Percentiles rank a stretch among this genome's conserved stretches.
Evolutionary conservation across 1,140 invertebrate species (phyloP).

Genomic region (Drosophila fuyamai): DNA sequence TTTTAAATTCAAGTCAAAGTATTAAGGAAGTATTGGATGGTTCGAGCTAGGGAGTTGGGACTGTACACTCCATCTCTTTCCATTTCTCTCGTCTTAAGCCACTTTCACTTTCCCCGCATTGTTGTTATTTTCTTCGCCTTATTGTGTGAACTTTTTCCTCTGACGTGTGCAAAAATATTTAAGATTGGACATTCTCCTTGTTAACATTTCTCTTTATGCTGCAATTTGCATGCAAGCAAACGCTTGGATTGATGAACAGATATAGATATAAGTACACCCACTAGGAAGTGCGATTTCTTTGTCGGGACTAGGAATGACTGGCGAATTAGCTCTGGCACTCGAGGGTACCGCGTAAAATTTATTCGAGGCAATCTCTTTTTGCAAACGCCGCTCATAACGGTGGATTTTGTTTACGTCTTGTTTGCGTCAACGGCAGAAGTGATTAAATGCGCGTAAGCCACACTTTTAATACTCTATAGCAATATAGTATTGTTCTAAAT

Average conservation of each 20-base stretch:
- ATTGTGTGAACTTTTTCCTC: conserved; percentile 51
- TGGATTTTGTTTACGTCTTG: conserved; percentile 53
- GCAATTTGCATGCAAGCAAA: conserved; percentile 60
- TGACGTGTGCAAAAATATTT: conserved; percentile 58
- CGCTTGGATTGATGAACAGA: conserved; percentile 20
- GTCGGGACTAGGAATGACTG: conserved; percentile 62
- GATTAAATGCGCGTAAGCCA: neutral
- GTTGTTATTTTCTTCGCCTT: conserved; percentile 10
- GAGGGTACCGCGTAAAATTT: conserved; percentile 46
- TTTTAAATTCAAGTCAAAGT: no score
- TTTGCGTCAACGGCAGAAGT: conserved; percentile 35
- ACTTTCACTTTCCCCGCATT: conserved; percentile 45
- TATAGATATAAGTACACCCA: conserved; percentile 21
- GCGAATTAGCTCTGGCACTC: conserved; percentile 31
- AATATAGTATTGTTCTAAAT: neutral
- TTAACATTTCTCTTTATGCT: conserved; percentile 70
- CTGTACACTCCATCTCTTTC: conserved; percentile 23
- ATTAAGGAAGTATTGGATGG: conserved; percentile 9
- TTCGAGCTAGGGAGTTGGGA: conserved; percentile 1
- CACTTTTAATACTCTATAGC: conserved; percentile 18
- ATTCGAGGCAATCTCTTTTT: conserved; percentile 34
- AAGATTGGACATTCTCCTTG: conserved; percentile 40
- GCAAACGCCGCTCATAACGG: conserved; percentile 34
- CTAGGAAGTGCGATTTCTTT: conserved; percentile 60
- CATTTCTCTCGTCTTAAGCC: conserved; percentile 11